Base-by-base conservation (phyloP, 2,888 invertebrate genomes). In the Synergus laeviventris region DNA sequence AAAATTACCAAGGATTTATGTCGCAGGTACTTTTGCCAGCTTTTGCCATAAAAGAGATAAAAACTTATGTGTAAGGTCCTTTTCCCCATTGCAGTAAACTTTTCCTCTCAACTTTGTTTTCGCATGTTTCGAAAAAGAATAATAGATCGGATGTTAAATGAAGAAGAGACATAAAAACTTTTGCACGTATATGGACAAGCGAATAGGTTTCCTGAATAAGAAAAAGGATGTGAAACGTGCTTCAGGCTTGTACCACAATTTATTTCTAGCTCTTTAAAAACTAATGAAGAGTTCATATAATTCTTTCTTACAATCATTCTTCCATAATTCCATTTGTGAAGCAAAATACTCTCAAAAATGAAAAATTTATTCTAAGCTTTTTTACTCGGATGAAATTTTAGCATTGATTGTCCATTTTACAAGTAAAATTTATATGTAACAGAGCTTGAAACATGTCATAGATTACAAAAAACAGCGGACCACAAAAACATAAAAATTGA, bases 151-250 rank as follows among this genome's bases (percentile, higher is more conserved):
- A 54, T 18, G n/a, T 54, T 18, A 54, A 54, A 54, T 54, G 18
- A 54, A 54, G 49, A 54, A 54, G n/a, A 49, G 49, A n/a, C 49
- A 54, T 54, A 54, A 54, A 54, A 54, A 54, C 49, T 54, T 54
- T 18, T 9, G 18, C 1, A 54, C 49, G 18, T n/a, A 54, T n/a
- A 54, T 54, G 18, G n/a, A 9, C 49, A 54, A 18, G 49, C 49
- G 49, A 18, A 54, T 54, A 18, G 49, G 49, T 54, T 18, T 54
- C 2, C 9, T n/a, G n/a, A 9, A 54, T 9, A 18, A 2, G 49
- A 54, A 54, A 54, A n/a, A 54, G 49, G 9, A 54, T 54, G n/a
- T 54, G n/a, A 18, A 9, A 54, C 49, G 2, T 54, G 49, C 2
- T 54, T 54, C 18, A 54, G 49, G 9, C n/a, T 12, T 9, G 1